A percentile compares a stretch with the other conserved stretches of the same genome.
Evolutionary conservation across 2,797 vertebrate genomes (phyloP).

Genomic region (Manis javanica): DNA sequence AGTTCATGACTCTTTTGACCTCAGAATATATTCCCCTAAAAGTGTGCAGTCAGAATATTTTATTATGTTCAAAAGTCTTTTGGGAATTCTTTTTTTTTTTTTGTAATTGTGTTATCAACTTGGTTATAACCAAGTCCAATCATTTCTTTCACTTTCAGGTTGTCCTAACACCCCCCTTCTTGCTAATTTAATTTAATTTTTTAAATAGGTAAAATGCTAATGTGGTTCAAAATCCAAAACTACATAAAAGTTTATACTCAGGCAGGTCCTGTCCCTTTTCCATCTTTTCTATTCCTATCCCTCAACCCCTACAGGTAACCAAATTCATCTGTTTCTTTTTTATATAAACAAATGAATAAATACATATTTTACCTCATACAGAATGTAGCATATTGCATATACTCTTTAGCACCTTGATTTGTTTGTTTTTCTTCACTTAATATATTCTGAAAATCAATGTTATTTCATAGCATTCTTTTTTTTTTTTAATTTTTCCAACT

Average conservation of each 20-base stretch:
- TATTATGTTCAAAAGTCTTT: not conserved
- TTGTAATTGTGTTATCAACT: not conserved
- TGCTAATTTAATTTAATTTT: slow-evolving; percentile 23
- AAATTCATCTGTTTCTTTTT: not conserved
- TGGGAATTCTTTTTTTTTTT: not conserved
- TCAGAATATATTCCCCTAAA: not conserved
- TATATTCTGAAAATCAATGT: not conserved
- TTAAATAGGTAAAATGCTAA: not conserved
- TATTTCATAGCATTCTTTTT: not conserved
- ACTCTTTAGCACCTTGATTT: not conserved
- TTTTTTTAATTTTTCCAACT: not conserved
- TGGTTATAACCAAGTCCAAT: not conserved
- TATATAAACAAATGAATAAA: not conserved
- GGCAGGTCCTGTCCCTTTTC: not conserved
- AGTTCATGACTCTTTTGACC: not conserved
- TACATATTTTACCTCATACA: not conserved
- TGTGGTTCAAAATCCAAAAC: slow-evolving; percentile 23
- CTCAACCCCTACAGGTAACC: not conserved
- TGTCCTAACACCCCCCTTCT: not conserved
- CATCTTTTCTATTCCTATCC: not conserved
- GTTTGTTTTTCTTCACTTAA: not conserved
- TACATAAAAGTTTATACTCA: not conserved
- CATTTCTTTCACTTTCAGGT: not conserved
- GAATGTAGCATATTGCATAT: not conserved
- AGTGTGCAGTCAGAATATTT: not conserved